Percentiles rank a stretch among this genome's conserved stretches.
phyloP scores from a whole-genome alignment of 2,797 vertebrate genomes.

The Saxicola maurus region DNA sequence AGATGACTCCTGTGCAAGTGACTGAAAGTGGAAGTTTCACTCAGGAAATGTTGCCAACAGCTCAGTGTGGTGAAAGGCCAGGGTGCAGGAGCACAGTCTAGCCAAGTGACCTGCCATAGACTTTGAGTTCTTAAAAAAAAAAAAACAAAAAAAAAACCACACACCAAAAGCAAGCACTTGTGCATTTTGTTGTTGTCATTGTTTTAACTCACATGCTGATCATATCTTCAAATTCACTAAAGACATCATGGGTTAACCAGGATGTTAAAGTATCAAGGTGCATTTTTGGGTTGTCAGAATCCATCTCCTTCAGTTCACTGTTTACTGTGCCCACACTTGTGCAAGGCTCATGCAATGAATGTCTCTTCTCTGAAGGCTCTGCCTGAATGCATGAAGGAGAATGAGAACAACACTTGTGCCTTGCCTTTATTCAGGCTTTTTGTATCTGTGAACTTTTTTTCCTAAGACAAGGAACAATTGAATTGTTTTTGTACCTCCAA shows the following conservation, averaged over 20 bases:
- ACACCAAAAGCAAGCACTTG: fast-evolving
- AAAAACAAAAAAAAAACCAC: fast-evolving
- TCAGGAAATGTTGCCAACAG: background rate
- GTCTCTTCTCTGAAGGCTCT: background rate
- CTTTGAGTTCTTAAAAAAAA: background rate
- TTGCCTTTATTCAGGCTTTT: background rate
- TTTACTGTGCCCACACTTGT: background rate
- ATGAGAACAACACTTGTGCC: background rate
- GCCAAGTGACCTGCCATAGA: background rate
- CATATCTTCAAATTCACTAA: background rate
- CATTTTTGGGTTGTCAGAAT: background rate
- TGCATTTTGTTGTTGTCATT: background rate
- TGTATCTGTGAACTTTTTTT: background rate
- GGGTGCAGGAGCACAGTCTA: background rate
- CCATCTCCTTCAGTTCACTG: background rate
- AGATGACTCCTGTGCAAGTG: background rate
- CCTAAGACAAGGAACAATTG: background rate
- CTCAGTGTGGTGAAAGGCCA: background rate
- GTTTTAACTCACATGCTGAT: background rate
- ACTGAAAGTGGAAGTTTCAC: slow-evolving; percentile 18
- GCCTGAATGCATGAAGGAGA: background rate
- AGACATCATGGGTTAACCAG: background rate
- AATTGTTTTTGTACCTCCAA: background rate
- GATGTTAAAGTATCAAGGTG: background rate
- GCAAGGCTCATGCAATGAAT: background rate